These are phyloP conservation scores for Andinoacara biseriatus DNA, from an alignment of 2,113 vertebrate species.

Conservation along the genomic window DNA sequence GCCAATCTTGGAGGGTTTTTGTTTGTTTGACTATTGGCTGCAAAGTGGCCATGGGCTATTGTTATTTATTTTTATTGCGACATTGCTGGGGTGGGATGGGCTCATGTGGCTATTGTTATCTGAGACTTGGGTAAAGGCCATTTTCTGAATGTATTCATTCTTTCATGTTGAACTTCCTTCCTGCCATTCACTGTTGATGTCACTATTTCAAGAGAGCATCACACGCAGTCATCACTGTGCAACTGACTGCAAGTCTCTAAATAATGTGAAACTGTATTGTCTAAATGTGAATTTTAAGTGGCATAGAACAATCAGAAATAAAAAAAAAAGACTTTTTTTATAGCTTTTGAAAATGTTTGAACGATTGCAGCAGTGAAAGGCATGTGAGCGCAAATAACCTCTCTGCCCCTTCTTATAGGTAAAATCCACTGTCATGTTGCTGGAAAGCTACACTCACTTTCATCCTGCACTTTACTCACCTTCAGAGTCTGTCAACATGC, in stretches of 20 bases:
- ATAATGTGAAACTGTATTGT: background rate
- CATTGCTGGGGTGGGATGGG: conserved; percentile 20
- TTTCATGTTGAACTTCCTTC: conserved; percentile 65
- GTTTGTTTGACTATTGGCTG: background rate
- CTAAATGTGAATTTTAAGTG: background rate
- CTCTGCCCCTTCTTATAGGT: background rate
- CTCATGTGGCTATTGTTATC: conserved; percentile 49
- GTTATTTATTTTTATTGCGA: conserved; percentile 36
- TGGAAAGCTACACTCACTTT: conserved; percentile 7
- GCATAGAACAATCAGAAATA: background rate
- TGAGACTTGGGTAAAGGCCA: conserved; percentile 30
- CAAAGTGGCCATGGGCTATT: conserved; percentile 5
- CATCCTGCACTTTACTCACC: conserved; percentile 23
- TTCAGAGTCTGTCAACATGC: background rate
- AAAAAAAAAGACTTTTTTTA: conserved; percentile 8
- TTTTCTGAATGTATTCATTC: conserved; percentile 34
- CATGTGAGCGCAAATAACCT: background rate
- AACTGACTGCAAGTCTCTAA: background rate
- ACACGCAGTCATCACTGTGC: conserved; percentile 27
- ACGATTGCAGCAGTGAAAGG: background rate
- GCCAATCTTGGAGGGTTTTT: background rate
- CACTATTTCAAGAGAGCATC: conserved; percentile 59
- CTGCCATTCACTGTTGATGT: conserved; percentile 65
- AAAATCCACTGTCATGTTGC: conserved; percentile 5
- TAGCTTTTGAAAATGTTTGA: background rate